phyloP scores from a whole-genome alignment of 2,797 vertebrate species.

The Hirundo rustica region DNA sequence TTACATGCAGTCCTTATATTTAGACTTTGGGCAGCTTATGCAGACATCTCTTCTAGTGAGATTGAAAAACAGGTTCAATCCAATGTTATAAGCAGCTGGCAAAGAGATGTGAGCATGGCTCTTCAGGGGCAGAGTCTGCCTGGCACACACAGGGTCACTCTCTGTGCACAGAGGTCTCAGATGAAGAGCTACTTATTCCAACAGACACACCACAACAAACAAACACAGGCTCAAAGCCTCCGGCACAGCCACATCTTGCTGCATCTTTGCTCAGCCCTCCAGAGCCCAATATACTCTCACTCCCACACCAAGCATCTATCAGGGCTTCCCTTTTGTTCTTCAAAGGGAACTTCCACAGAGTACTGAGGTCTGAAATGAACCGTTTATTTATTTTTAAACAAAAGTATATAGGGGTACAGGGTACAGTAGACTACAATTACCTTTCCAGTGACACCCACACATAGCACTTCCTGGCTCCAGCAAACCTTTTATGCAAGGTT shows the following conservation, averaged over 20 bases:
- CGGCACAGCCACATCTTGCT: background rate
- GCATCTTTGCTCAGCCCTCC: background rate
- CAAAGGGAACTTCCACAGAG: background rate
- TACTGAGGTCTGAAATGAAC: background rate
- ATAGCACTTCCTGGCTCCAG: background rate
- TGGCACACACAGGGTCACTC: slow-evolving; percentile 3
- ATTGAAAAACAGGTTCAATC: background rate
- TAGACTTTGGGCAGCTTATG: background rate
- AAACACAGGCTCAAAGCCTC: slow-evolving; percentile 1
- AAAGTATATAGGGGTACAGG: background rate
- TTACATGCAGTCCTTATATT: background rate
- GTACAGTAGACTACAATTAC: background rate
- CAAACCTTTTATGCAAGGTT: background rate
- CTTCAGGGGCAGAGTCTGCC: background rate
- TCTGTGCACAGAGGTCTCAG: background rate
- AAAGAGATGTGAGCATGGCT: background rate
- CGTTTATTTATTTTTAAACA: background rate
- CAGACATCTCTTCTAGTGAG: background rate
- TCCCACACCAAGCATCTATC: background rate
- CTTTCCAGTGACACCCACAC: background rate
- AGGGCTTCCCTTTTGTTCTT: background rate
- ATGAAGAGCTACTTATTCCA: slow-evolving; percentile 12
- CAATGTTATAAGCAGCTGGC: background rate
- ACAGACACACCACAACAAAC: slow-evolving; percentile 22
- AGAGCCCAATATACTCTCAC: background rate